phyloP scores from a whole-genome alignment of 2,888 invertebrate genomes.

The Pyrrhosoma nymphula region DNA sequence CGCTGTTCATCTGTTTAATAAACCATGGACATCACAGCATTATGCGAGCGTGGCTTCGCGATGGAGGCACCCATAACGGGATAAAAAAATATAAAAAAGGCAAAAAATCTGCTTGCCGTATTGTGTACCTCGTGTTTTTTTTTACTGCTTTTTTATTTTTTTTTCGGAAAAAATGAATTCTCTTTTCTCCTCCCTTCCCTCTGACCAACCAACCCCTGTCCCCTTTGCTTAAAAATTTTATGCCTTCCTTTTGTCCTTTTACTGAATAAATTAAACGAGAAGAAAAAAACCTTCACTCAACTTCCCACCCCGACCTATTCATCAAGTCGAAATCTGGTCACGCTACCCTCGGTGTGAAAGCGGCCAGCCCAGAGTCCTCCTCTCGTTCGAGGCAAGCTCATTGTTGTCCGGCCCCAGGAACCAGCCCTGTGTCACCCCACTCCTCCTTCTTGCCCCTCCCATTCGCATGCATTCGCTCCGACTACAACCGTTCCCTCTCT shows the following conservation, averaged over 20 bases:
- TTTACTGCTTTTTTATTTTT: background rate
- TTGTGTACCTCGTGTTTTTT: background rate
- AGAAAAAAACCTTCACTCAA: background rate
- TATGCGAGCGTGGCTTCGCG: background rate
- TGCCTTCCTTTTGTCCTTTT: background rate
- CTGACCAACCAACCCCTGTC: background rate
- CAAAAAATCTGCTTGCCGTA: background rate
- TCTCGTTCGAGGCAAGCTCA: background rate
- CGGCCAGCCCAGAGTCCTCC: background rate
- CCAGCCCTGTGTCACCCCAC: background rate
- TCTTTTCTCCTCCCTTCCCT: background rate
- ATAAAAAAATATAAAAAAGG: background rate
- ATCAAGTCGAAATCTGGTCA: constrained; percentile 29
- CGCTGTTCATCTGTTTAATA: background rate
- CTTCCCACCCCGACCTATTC: constrained; percentile 6
- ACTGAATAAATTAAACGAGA: background rate
- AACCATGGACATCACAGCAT: background rate
- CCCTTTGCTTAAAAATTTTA: background rate
- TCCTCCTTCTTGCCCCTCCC: no score
- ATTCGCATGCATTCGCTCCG: background rate
- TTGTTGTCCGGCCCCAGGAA: background rate
- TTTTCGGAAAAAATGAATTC: background rate
- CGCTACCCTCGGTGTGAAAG: constrained; percentile 11
- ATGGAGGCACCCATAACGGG: background rate
- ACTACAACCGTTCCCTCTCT: background rate